phyloP scores from a whole-genome alignment of 1,140 invertebrate species.

The Anadara kagoshimensis region DNA sequence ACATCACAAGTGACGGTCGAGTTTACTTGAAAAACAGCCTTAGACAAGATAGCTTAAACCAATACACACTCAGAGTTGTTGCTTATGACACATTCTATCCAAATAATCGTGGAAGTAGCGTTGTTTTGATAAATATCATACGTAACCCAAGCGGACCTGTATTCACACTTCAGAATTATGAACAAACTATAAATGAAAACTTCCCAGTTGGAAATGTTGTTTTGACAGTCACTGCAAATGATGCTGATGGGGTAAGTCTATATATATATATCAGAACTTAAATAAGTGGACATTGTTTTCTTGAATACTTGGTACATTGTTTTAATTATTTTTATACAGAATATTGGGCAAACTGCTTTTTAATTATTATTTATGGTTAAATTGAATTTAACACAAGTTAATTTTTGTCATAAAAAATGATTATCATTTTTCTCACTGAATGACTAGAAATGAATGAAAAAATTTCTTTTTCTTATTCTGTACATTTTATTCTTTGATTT shows the following conservation, averaged over 20 bases:
- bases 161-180: constrained; percentile 81
- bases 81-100: constrained; percentile 92
- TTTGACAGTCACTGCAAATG: constrained; percentile 32
- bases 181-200: constrained; percentile 40
- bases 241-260: constrained; percentile 45
- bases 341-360: no score
- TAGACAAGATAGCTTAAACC: constrained; percentile 27
- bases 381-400: no score
- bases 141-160: constrained; percentile 39
- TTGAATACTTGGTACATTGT: no score
- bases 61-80: constrained; percentile 81
- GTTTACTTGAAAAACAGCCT: constrained; percentile 35
- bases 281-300: no score
- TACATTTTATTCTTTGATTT: no score
- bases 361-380: no score
- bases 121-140: constrained; percentile 39
- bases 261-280: no score
- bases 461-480: no score
- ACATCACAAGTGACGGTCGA: constrained; percentile 34
- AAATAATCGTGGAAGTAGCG: constrained; percentile 78
- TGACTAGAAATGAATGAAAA: background rate
- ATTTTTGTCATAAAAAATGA: background rate
- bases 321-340: no score
- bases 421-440: no score
- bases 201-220: constrained; percentile 23